Base-by-base conservation (phyloP, 1,140 invertebrate genomes). In the Mactra quadrangularis region DNA sequence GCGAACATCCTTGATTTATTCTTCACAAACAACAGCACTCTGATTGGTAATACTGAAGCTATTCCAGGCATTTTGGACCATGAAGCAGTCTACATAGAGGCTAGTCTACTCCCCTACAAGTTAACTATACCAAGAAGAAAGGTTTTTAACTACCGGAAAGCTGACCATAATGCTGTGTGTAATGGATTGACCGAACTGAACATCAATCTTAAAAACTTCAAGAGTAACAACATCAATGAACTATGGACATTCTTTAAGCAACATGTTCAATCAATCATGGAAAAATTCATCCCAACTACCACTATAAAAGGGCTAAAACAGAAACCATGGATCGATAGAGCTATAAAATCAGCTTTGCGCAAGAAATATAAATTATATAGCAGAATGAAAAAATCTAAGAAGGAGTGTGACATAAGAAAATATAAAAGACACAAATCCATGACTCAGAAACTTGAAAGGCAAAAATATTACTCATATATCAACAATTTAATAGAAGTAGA, bases 61-160 rank as follows among this genome's bases (percentile, higher is more conserved):
- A 70, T 70, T n/a, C 66, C 66, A 25, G 38, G 31, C 15, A 70
- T 52, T 52, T 11, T 19, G 11, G 45, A 70, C n/a, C 66, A 70
- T 50, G 41, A 70, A 50, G 66, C 38, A 70, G 45, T 70, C 4
- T 70, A 33, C 45, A 6, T 52, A 3, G 45, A 70, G 33, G 22
- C 47, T 3, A 70, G 66, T 29, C 27, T 70, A 27, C 47, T n/a
- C 2, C 66, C 25, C 1, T 17, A 25, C 4, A 66, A 41, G 22
- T 6, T 29, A 70, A 15, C 4, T n/a, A 7, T 15, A n/a, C 27
- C 41, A 29, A 50, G 27, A n/a, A n/a, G 2, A 19, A 3, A 70
- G n/a, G 66, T 52, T 2, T 47, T 33, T 45, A 27, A 17, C 1
- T 70, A 70, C 66, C 7, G 50, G 4, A 70, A 70, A 15, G 41